Base-by-base conservation (phyloP, 2,797 vertebrate genomes). In the Siniperca undulata region DNA sequence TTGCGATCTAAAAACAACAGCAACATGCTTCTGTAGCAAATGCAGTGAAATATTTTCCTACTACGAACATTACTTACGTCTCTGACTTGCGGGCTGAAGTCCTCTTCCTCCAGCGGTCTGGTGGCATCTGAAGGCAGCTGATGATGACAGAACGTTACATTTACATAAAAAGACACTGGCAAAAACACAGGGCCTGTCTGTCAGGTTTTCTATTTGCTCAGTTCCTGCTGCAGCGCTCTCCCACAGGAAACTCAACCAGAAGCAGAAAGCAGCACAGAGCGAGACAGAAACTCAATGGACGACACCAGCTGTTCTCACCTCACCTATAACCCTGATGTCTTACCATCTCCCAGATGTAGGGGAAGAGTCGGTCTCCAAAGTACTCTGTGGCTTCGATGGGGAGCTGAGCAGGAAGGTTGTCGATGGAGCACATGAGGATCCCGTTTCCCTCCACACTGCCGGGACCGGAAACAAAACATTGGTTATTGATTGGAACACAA, bases 331-430 rank as follows among this genome's bases (percentile, higher is more conserved):
- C 19, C 27, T 4, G 17, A 60, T 1, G 22, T 78, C 97, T 97
- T 96, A 99, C 99, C 98, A 99, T 99, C 95, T 99, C 98, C 95
- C 97, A 97, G 77, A 99, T 95, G 84, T 98, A 99, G 0, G 98
- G 97, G 85, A 97, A 97, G 83, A 99, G 97, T 73, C 97, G 93
- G 89, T 98, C 98, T 30, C 99, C 99, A 81, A 99, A 99, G 89
- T 97, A 99, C 83, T 99, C 98, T 0, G 98, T 99, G 75, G 99
- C 97, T 91, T 99, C 99, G 59, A 99, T 97, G 13, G 99, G 99
- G 53, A 99, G 97, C 92, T 99, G 98, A 66, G 99, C 98, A 0
- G 99, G 99, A 59, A 99, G 92, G 93, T 99, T 99, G 91, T 99
- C 98, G 68, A 99, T 99, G 86, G 99, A 99, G 92, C 99, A 99